Evolutionary conservation across 1,140 invertebrate species (phyloP).

Genomic region (Drosophila ogumai): DNA sequence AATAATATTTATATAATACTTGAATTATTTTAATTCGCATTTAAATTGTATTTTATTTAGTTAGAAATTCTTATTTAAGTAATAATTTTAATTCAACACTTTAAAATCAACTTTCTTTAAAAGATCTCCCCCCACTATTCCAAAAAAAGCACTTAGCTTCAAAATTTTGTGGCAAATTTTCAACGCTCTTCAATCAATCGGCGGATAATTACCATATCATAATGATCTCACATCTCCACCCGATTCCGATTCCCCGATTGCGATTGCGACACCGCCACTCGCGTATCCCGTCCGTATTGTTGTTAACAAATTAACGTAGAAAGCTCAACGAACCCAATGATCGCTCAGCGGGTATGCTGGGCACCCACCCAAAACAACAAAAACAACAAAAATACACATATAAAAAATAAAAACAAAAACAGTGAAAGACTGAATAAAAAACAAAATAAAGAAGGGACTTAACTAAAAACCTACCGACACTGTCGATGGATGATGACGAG

Average conservation of each 20-base stretch:
- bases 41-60: background rate
- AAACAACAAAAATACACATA: slow-evolving; percentile 17
- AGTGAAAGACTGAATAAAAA: slow-evolving; percentile 8
- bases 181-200: slow-evolving; percentile 59
- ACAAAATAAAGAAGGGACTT: slow-evolving; percentile 10
- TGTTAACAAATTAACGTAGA: slow-evolving; percentile 83
- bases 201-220: slow-evolving; percentile 68
- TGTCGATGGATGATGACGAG: slow-evolving; percentile 75
- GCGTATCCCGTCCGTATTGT: slow-evolving; percentile 59
- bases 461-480: slow-evolving; percentile 59
- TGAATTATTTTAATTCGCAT: background rate
- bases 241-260: slow-evolving; percentile 47
- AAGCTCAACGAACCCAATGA: slow-evolving; percentile 76
- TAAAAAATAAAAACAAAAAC: slow-evolving; percentile 19
- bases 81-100: background rate
- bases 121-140: background rate
- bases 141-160: slow-evolving; percentile 42
- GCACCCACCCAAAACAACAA: slow-evolving; percentile 62
- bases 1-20: background rate
- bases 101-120: background rate
- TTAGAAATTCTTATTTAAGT: background rate
- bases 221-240: slow-evolving; percentile 51
- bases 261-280: slow-evolving; percentile 44
- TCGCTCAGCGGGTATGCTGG: slow-evolving; percentile 66
- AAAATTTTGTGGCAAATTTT: slow-evolving; percentile 69